phyloP scores from a whole-genome alignment of 2,113 vertebrate genomes.

The Mormoops blainvillei region DNA sequence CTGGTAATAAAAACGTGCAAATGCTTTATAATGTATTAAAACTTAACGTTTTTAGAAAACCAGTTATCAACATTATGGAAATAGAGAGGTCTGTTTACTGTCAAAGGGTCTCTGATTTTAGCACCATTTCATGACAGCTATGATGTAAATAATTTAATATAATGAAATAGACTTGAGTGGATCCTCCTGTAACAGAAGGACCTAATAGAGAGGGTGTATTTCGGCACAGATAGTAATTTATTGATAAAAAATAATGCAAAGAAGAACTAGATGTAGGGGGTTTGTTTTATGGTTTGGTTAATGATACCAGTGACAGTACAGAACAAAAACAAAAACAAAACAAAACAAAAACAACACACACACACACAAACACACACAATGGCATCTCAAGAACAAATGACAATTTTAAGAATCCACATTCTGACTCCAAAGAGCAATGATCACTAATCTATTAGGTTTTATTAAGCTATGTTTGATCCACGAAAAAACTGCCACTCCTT shows the following conservation, averaged over 20 bases:
- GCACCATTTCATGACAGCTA: neutral
- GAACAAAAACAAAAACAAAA: neutral
- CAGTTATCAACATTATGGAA: neutral
- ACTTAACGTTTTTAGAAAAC: neutral
- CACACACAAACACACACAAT: neutral
- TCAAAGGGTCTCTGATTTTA: neutral
- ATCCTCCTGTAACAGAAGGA: neutral
- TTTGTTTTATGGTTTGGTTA: neutral
- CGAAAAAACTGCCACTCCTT: neutral
- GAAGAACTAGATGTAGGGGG: neutral
- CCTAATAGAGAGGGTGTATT: neutral
- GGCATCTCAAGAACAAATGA: neutral
- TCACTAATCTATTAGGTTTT: neutral
- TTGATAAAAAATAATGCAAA: neutral
- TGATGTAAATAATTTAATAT: neutral
- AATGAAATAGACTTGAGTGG: neutral
- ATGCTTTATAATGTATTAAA: neutral
- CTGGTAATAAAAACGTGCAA: neutral
- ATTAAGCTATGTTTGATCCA: neutral
- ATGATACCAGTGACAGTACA: neutral
- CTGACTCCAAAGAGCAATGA: neutral
- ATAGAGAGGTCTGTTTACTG: neutral
- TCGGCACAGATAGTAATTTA: neutral
- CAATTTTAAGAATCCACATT: neutral
- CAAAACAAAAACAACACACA: neutral